These are phyloP conservation scores for Eubucco bourcierii DNA, from an alignment of 2,113 vertebrate species.

Conservation along the genomic window DNA sequence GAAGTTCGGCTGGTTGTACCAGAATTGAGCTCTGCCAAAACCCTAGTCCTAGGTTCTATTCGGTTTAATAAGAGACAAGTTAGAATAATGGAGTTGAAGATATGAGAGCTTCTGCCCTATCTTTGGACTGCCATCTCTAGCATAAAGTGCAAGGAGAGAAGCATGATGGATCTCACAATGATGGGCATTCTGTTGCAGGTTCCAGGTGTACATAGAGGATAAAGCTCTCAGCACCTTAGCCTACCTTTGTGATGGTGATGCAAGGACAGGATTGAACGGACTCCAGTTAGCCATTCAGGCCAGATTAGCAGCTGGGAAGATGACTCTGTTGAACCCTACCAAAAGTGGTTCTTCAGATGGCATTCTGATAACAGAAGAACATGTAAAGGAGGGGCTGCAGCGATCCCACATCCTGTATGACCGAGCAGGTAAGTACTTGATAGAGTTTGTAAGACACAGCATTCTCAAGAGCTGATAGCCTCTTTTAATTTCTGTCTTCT, in stretches of 20 bases:
- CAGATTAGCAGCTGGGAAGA: constrained; percentile 70
- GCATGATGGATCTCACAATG: background rate
- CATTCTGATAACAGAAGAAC: constrained; percentile 85
- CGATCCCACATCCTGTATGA: constrained; percentile 96
- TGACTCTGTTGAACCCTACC: background rate
- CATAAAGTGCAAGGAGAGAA: background rate
- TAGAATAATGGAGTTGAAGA: background rate
- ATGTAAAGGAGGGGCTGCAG: constrained; percentile 93
- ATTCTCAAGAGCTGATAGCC: background rate
- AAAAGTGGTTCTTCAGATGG: constrained; percentile 14
- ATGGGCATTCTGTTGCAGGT: constrained; percentile 72
- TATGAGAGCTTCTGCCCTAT: background rate
- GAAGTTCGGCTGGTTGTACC: background rate
- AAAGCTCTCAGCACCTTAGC: constrained; percentile 90
- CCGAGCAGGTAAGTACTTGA: constrained; percentile 84
- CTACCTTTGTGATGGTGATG: constrained; percentile 92
- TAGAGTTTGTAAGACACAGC: background rate
- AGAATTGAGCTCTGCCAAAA: background rate
- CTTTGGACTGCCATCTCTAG: background rate
- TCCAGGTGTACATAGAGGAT: constrained; percentile 83
- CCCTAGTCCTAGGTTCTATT: background rate
- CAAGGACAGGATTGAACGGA: constrained; percentile 87
- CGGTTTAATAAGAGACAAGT: background rate
- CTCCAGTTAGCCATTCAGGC: constrained; percentile 93
- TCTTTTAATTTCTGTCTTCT: background rate